Evolutionary conservation across 1,140 invertebrate species (phyloP), one percentile per base, ranked within the genome.

Genomic region (Bombus difficillimus): DNA sequence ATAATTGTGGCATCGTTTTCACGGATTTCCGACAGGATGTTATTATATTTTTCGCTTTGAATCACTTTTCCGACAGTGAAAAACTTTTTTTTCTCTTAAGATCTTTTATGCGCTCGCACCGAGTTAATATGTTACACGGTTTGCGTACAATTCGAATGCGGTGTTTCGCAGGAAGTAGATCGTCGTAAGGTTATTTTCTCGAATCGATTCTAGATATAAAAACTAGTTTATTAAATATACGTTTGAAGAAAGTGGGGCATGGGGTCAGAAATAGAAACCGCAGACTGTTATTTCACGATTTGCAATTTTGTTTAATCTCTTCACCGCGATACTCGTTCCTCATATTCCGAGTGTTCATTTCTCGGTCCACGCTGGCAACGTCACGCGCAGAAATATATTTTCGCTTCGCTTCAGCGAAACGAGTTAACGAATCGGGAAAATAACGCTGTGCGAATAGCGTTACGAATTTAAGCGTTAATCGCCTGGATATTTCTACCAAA

Each of bases 231-330:
- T 68, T 3, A 37, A 22, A 10, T 10, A 37, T 25, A 25, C 18
- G 22, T 37, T 0, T 0, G 15, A 25, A 25, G 34, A 68, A 68
- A 68, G 32, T 37, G 18, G 66, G 66, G 1, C 18, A 34, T 3
- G 18, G 22, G 66, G 66, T 37, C 66, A 5, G 66, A 37, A 37
- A 68, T 37, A 39, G 37, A 71, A 71, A 41, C 25, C 12, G 22
- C 37, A 12, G 68, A 12, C 68, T 39, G 37, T 39, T 71, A 39
- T 71, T 71, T 41, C 37, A 8, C 37, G 25, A 71, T 71, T 71
- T 71, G 68, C 68, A 71, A 41, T 71, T 71, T 71, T 39, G 68
- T 71, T 71, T 71, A 39, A 71, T 71, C 68, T 28, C 37, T 41
- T 71, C 37, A 15, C 22, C 37, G 37, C 68, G 68, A 71, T 39